A percentile compares a stretch with the other conserved stretches of the same genome.
Evolutionary conservation across 2,797 vertebrate genomes (phyloP).

Genomic region (Telmatherina bonti): DNA sequence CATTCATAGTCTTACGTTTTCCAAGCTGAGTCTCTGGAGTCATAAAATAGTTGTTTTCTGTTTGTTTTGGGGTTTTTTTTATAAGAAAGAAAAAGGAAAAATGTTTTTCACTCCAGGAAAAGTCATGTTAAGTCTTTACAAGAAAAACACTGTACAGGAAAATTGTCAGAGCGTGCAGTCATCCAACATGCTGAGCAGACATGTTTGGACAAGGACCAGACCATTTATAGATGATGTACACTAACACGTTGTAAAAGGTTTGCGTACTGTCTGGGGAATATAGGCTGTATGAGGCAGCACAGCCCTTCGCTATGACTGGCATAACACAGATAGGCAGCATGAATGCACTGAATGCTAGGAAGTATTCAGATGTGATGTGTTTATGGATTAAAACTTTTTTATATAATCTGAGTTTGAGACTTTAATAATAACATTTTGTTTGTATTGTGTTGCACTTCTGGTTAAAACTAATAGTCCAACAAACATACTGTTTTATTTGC

Average conservation of each 20-base stretch:
- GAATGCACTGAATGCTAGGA: conserved; percentile 62
- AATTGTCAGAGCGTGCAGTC: conserved; percentile 22
- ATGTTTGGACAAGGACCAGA: conserved; percentile 38
- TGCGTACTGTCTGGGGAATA: conserved; percentile 1
- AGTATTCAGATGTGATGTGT: conserved; percentile 57
- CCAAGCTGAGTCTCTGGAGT: conserved; percentile 46
- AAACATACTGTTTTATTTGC: neutral
- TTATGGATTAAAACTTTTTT: conserved; percentile 37
- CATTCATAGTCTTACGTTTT: conserved; percentile 51
- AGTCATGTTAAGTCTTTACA: conserved; percentile 28
- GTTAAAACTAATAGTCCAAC: conserved; percentile 45
- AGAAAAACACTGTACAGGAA: conserved; percentile 50
- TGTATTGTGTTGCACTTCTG: conserved; percentile 43
- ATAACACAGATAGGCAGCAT: conserved; percentile 45
- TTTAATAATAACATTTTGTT: conserved; percentile 60
- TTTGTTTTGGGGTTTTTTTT: neutral
- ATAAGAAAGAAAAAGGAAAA: conserved; percentile 5
- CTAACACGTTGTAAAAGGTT: conserved; percentile 14
- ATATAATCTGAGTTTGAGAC: conserved; percentile 16
- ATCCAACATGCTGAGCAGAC: conserved; percentile 23
- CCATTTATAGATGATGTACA: conserved; percentile 15
- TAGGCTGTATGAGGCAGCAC: conserved; percentile 4
- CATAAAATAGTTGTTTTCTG: conserved; percentile 27
- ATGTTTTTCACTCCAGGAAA: conserved; percentile 62
- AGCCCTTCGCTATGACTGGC: neutral